Evolutionary conservation across 1,140 invertebrate genomes (phyloP), one percentile per base, ranked within the genome.

Genomic region (Drosophila sp.): DNA sequence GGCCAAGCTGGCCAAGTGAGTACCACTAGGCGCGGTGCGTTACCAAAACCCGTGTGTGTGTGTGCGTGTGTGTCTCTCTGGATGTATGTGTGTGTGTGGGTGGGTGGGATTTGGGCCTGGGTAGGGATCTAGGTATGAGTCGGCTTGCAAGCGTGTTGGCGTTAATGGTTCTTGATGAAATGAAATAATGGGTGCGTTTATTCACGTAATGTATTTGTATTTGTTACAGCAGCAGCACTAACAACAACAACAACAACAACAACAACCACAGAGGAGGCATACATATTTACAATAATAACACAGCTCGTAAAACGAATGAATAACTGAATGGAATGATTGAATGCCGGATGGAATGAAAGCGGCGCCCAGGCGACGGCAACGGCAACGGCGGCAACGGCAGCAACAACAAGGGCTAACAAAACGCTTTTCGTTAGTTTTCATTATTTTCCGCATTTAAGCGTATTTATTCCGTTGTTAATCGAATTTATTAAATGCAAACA

Each of bases 401-500:
- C 44, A 25, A 58, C 64, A 69, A 32, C 72, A 50, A 71, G 54
- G 68, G 76, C 78, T 83, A 85, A 85, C 82, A 89, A 89, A 89
- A 89, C 84, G 85, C 77, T 89, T 89, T 89, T 89, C 85, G 84
- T 89, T 89, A 89, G 84, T 89, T 89, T 89, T 89, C 84, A 89
- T 89, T 89, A 87, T 90, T 89, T 89, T 89, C 84, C 85, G 84
- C 84, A 89, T 89, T 89, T 84, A 89, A 89, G 84, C 84, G 84
- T 89, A 89, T 89, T 89, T 89, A 89, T 89, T 89, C 84, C 84
- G 84, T 84, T 89, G 84, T 89, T 89, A 89, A 89, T 89, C 84
- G 84, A 89, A 89, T 89, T 89, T 89, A 89, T 89, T 89, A 89
- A 89, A 89, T 89, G 84, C 84, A 89, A 89, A 89, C 84, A 89